Base-by-base conservation (phyloP, 2,113 vertebrate genomes). In the Campylomormyrus tamandua region DNA sequence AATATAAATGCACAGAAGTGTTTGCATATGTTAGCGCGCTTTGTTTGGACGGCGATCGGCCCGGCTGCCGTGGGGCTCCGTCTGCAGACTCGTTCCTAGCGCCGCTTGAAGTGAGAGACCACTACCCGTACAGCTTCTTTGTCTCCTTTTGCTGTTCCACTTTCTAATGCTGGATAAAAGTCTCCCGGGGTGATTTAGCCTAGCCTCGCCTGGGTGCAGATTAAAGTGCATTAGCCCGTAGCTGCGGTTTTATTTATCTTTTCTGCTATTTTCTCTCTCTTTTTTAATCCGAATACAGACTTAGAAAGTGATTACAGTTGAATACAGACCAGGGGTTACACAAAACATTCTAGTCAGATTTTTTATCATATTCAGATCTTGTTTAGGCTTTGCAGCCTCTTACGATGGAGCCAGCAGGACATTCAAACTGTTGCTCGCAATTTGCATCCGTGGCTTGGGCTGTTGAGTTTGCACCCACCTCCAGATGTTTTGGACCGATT, bases 221-320 rank as follows among this genome's bases (percentile, higher is more conserved):
- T 87, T 56, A 87, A 87, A 87, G 86, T 56, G 50, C 86, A 87
- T 87, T 56, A 87, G 86, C 31, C 27, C 27, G 50, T 50, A 53
- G 85, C 85, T 87, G 27, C 85, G 49, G 48, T 35, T 17, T 52
- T 39, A 56, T 53, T 86, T 49, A 46, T 13, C 50, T 24, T 83
- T 6, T 45, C 24, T 5, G 3, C 45, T 24, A 49, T 50, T 27
- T 53, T 89, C 48, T 52, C 5, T 83, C 15, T 48, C 48, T 66
- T 58, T 86, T 45, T 49, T 88, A 9, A 90, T 27, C n/a, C n/a
- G n/a, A 66, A 66, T 66, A 66, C n/a, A 66, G 62, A 11, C 62
- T 66, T 66, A 66, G 62, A 66, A 11, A 70, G 3, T 3, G 91
- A 89, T 90, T 50, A 86, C 21, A 48, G 5, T 5, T 50, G n/a